Conservation (phyloP, 37 sponge, comb jelly and placozoan species). For the Bolinopsis microptera region DNA sequence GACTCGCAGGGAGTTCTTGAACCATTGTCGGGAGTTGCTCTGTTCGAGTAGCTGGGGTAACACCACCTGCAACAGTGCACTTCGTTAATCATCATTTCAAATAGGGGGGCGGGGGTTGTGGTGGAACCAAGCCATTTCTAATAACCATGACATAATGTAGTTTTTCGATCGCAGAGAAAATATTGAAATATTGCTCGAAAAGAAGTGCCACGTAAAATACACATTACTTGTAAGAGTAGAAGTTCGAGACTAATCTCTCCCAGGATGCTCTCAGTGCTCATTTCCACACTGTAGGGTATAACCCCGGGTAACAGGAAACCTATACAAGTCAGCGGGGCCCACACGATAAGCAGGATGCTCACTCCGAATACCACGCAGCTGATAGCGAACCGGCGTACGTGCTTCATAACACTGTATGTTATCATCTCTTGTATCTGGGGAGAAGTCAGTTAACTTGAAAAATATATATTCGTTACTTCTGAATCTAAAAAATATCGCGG, state of each 20-base stretch:
- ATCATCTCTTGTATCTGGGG: not conserved
- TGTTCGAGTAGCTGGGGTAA: constrained; percentile 90
- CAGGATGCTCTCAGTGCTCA: constrained; percentile 1
- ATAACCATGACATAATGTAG: no score
- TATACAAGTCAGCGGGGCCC: constrained; percentile 74
- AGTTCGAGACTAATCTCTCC: constrained; percentile 88
- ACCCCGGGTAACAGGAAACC: constrained; percentile 68
- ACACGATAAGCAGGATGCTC: constrained; percentile 80
- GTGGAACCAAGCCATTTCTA: not conserved
- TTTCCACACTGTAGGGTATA: constrained; percentile 73
- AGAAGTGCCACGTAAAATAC: not conserved
- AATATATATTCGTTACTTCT: no score
- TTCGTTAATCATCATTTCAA: no score
- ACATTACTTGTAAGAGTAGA: constrained; percentile 74
- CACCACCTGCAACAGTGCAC: constrained; percentile 67
- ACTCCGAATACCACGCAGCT: constrained; percentile 80
- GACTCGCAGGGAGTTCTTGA: constrained; percentile 71
- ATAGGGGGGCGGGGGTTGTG: not conserved
- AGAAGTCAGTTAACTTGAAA: no score
- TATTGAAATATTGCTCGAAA: not conserved
- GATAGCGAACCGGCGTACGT: constrained; percentile 2
- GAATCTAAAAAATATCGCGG: no score
- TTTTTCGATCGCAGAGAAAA: no score
- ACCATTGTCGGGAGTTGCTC: constrained; percentile 74
- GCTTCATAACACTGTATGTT: constrained; percentile 7